Percentiles rank a stretch among this genome's conserved stretches.
These are phyloP conservation scores for Metopolophium dirhodum DNA, from an alignment of 1,140 invertebrate species.

Conservation along the genomic window DNA sequence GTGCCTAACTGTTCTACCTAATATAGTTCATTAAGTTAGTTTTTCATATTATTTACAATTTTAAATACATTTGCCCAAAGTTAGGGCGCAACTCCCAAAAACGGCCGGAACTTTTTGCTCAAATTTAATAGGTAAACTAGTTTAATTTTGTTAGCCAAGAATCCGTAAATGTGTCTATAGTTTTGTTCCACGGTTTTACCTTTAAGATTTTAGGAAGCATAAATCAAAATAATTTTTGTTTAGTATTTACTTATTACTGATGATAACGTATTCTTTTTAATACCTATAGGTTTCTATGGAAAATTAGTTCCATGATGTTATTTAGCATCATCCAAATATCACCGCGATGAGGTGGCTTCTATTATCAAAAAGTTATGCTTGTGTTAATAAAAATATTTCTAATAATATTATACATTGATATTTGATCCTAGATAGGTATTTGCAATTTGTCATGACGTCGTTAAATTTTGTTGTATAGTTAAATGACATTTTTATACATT, in stretches of 20 bases:
- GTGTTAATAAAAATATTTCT: neutral
- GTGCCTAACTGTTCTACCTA: neutral
- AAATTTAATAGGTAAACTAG: neutral
- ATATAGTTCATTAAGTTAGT: neutral
- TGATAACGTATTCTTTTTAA: too few relatives aligned
- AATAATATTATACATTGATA: neutral
- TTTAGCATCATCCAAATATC: too few relatives aligned
- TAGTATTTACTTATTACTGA: too few relatives aligned
- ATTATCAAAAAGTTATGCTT: neutral
- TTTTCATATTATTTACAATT: neutral
- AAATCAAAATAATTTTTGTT: too few relatives aligned
- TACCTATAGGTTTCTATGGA: too few relatives aligned
- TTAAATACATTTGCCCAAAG: neutral
- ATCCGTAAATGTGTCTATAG: neutral
- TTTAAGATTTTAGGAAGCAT: neutral
- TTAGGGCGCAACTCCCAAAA: neutral
- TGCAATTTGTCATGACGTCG: neutral
- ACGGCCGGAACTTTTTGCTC: too few relatives aligned
- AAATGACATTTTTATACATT: neutral
- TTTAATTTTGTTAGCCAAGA: neutral
- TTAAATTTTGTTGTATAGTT: too few relatives aligned
- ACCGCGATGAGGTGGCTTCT: too few relatives aligned
- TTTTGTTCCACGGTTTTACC: neutral
- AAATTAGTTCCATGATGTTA: too few relatives aligned
- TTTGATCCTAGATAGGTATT: neutral